Conservation (phyloP, 2,113 vertebrate genomes). For the Syngnathus scovelli region DNA sequence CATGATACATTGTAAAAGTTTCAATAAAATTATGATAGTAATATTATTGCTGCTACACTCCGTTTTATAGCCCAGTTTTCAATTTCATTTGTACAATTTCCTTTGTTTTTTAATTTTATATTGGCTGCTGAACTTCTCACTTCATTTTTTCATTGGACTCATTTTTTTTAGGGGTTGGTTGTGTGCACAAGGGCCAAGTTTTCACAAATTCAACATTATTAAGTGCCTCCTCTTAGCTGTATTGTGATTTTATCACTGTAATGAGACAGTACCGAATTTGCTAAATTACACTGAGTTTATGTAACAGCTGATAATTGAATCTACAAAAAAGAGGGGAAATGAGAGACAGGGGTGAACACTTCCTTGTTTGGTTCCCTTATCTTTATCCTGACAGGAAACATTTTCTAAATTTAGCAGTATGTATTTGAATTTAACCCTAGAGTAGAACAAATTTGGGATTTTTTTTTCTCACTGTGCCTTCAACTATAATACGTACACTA, state of each 20-base stretch:
- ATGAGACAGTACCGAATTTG: neutral
- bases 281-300: neutral
- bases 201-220: neutral
- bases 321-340: conserved; percentile 18
- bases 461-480: neutral
- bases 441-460: neutral
- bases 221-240: neutral
- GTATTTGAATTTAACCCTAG: neutral
- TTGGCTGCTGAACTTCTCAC: neutral
- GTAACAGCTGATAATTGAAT: neutral
- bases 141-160: neutral
- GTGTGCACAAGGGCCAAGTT: neutral
- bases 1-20: too few species aligned
- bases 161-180: too few species aligned
- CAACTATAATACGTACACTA: neutral
- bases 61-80: too few species aligned
- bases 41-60: too few species aligned
- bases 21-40: too few species aligned
- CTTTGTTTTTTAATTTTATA: neutral
- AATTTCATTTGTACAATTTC: neutral
- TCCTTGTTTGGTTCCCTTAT: conserved; percentile 1
- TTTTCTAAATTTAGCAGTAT: neutral
- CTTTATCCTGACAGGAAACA: neutral
- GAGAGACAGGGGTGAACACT: conserved; percentile 16
- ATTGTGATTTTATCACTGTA: neutral